These are phyloP conservation scores for Mergus octosetaceus DNA, from an alignment of 2,797 vertebrate species.

Conservation along the genomic window DNA sequence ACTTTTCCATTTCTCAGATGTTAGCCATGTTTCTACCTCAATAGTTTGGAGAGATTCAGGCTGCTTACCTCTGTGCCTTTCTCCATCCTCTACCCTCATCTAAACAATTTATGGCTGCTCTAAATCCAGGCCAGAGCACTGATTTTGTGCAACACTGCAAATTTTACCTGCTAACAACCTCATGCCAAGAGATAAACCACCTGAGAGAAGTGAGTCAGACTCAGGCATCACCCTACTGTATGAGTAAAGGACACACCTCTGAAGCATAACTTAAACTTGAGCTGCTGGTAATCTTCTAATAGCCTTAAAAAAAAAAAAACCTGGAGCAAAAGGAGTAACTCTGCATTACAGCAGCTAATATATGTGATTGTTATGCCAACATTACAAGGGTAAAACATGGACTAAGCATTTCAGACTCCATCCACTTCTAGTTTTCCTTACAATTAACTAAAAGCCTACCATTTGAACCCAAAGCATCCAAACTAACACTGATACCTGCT, in stretches of 20 bases:
- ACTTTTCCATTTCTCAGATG: neutral
- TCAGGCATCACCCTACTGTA: neutral
- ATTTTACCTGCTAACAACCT: neutral
- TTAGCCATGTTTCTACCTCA: neutral
- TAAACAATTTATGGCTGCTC: neutral
- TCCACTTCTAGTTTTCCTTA: neutral
- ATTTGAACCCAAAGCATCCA: neutral
- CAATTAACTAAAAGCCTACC: neutral
- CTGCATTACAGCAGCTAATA: neutral
- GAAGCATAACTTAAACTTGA: neutral
- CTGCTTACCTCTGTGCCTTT: neutral
- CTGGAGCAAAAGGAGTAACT: neutral
- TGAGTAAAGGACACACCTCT: neutral
- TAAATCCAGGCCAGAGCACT: neutral
- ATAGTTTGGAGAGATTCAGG: neutral
- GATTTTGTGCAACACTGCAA: neutral
- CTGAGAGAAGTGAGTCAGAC: neutral
- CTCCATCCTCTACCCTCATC: neutral
- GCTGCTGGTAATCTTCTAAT: neutral
- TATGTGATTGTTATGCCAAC: rapidly evolving
- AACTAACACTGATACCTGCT: neutral
- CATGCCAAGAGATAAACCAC: neutral
- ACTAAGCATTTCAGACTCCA: neutral
- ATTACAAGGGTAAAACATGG: neutral
- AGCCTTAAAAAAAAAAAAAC: neutral